A percentile compares a stretch with the other conserved stretches of the same genome.
phyloP scores from a whole-genome alignment of 2,797 vertebrate species.

The Mionectes olivaceus region DNA sequence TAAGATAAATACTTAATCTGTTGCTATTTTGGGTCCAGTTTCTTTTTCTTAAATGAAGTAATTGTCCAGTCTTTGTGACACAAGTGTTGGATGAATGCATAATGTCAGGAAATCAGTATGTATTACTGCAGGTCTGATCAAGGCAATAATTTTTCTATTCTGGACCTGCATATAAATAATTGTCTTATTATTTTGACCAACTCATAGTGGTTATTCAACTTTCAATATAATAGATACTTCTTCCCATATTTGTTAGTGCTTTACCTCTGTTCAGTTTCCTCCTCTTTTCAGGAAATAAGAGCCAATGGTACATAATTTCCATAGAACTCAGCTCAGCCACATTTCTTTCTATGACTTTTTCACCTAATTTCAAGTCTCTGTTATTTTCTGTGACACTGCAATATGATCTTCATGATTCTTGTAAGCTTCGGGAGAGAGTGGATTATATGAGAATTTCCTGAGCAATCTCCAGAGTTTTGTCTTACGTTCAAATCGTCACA shows the following conservation, averaged over 20 bases:
- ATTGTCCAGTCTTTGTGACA: background rate
- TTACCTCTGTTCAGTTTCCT: background rate
- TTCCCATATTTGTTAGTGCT: background rate
- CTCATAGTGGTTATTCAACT: background rate
- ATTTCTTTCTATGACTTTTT: background rate
- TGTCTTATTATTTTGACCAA: background rate
- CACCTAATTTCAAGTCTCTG: conserved; percentile 8
- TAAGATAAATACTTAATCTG: background rate
- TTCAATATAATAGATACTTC: background rate
- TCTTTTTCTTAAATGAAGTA: background rate
- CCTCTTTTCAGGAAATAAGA: background rate
- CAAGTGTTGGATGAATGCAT: background rate
- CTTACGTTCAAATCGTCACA: background rate
- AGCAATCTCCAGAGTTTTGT: background rate
- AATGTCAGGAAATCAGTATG: background rate
- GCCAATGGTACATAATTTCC: background rate
- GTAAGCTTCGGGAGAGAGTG: background rate
- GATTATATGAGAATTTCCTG: conserved; percentile 13
- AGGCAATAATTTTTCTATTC: background rate
- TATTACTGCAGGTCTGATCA: background rate
- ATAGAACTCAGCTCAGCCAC: background rate
- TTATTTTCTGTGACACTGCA: background rate
- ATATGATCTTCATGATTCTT: background rate
- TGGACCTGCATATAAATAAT: background rate
- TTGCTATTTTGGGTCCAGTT: background rate